A percentile compares a stretch with the other conserved stretches of the same genome.
phyloP scores from a whole-genome alignment of 2,888 invertebrate genomes.

The Micoletzkya japonica region DNA sequence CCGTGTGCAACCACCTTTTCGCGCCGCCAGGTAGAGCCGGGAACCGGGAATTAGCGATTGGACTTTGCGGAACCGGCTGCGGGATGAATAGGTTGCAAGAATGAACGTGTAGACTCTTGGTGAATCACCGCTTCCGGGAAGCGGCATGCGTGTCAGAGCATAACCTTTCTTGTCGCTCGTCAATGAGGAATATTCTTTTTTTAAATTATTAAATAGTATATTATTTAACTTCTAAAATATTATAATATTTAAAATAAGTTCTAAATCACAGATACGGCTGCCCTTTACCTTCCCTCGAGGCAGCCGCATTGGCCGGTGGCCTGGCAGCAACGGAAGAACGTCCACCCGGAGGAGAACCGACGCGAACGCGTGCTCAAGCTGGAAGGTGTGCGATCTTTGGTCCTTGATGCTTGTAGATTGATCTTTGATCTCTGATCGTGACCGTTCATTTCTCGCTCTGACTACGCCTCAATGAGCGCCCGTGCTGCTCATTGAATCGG shows the following conservation, averaged over 20 bases:
- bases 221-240: neutral
- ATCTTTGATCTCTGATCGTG: too few species aligned
- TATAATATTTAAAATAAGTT: neutral
- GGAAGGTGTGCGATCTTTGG: neutral
- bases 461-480: too few species aligned
- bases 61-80: too few species aligned
- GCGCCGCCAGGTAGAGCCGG: slow-evolving; percentile 39
- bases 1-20: slow-evolving; percentile 55
- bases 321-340: slow-evolving; percentile 20
- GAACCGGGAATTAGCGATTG: neutral
- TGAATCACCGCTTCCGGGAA: too few species aligned
- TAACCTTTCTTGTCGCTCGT: neutral
- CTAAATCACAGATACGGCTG: slow-evolving; percentile 7
- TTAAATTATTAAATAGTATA: neutral
- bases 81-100: too few species aligned
- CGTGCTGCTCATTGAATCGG: too few species aligned
- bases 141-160: neutral
- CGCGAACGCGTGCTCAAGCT: neutral
- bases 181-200: neutral
- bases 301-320: slow-evolving; percentile 21
- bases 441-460: too few species aligned
- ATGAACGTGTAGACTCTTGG: too few species aligned
- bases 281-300: slow-evolving; percentile 17
- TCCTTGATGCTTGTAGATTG: too few species aligned
- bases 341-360: slow-evolving; percentile 15